phyloP scores from a whole-genome alignment of 23 tunicate genomes.

The Trididemnum clinides region DNA sequence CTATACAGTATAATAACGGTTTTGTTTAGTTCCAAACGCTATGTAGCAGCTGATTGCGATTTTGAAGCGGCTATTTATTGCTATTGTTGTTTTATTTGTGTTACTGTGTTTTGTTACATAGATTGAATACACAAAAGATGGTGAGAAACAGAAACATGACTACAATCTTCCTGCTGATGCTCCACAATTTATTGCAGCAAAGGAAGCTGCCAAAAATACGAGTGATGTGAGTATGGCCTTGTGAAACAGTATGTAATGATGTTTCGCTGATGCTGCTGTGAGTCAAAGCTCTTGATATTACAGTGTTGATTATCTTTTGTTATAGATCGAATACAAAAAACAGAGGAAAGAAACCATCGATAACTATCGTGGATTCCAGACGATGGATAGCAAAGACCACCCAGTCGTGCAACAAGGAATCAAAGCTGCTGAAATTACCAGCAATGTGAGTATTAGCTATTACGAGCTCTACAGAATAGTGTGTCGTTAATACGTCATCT shows the following conservation, averaged over 20 bases:
- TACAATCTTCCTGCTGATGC: conserved; percentile 45
- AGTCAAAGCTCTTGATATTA: no score
- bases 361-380: conserved; percentile 76
- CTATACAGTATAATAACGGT: no score
- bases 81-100: no score
- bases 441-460: conserved; percentile 14
- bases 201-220: conserved; percentile 30
- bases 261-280: no score
- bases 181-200: conserved; percentile 65
- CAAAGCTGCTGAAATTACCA: conserved; percentile 47
- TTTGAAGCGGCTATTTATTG: no score
- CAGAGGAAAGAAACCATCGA: conserved; percentile 62
- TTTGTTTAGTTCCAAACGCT: no score
- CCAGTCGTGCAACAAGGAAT: conserved; percentile 79
- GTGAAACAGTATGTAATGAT: no score
- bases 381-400: conserved; percentile 79
- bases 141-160: conserved; percentile 33
- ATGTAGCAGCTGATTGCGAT: no score
- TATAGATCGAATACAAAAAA: conserved; percentile 77
- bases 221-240: conserved; percentile 73
- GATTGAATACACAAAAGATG: conserved; percentile 71
- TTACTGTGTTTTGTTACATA: no score
- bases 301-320: no score
- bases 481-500: background rate
- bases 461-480: no score